Conservation (phyloP, 2,113 vertebrate genomes). For the Rutilus rutilus region DNA sequence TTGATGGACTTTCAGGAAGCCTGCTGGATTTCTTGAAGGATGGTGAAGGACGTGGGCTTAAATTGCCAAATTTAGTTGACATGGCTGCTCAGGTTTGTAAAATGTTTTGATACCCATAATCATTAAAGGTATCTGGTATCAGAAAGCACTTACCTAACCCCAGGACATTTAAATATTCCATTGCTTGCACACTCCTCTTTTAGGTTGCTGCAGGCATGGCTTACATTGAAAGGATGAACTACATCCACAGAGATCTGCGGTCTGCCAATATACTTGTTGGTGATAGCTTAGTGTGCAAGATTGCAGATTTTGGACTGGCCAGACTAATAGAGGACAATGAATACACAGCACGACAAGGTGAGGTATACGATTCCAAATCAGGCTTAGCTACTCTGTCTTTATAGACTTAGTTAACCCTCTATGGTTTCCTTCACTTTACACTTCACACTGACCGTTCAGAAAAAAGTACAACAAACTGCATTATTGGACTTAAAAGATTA, state of each 20-base stretch:
- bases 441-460: not conserved
- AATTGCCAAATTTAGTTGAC: slow-evolving; percentile 97
- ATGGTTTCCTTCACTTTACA: not conserved
- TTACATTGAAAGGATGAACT: slow-evolving; percentile 99
- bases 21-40: slow-evolving; percentile 97
- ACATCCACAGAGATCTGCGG: slow-evolving; percentile 96
- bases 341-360: slow-evolving; percentile 98
- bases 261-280: slow-evolving; percentile 98
- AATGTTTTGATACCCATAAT: not conserved
- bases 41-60: slow-evolving; percentile 90
- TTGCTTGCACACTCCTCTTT: not conserved
- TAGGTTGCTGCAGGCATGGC: slow-evolving; percentile 97
- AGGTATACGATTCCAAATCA: not conserved
- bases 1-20: slow-evolving; percentile 81
- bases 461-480: not conserved
- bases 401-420: slow-evolving; percentile 16
- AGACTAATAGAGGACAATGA: slow-evolving; percentile 98
- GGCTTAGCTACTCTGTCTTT: slow-evolving; percentile 58
- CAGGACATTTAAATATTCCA: not conserved
- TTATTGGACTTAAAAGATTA: not conserved
- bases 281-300: slow-evolving; percentile 97
- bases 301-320: slow-evolving; percentile 96
- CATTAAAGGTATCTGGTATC: slow-evolving; percentile 8
- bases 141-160: not conserved
- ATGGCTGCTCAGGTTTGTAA: slow-evolving; percentile 94